A percentile compares a stretch with the other conserved stretches of the same genome.
These are phyloP conservation scores for Scaptomyza tumidula DNA, from an alignment of 2,888 invertebrate genomes.

Conservation along the genomic window DNA sequence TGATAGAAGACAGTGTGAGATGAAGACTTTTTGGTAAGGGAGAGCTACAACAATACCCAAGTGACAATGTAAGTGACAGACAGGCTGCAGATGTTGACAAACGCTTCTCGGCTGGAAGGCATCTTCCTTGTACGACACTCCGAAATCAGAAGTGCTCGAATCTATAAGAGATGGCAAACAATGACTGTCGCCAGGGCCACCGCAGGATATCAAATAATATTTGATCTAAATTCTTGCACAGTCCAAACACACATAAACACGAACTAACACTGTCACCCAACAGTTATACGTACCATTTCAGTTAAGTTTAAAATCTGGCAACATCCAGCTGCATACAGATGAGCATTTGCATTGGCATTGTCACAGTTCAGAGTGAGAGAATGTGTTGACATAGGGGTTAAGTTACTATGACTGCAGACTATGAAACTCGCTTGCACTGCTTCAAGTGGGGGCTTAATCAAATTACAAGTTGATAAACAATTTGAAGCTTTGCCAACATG, in stretches of 20 bases:
- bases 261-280: conserved; percentile 12
- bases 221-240: conserved; percentile 60
- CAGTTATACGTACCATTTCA: conserved; percentile 19
- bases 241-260: background rate
- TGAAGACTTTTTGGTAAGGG: background rate
- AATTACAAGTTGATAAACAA: conserved; percentile 64
- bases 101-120: conserved; percentile 39
- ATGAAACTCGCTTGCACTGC: conserved; percentile 6
- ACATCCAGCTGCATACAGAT: conserved; percentile 40
- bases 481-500: conserved; percentile 45
- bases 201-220: conserved; percentile 80
- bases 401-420: background rate
- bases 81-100: conserved; percentile 57
- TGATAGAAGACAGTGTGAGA: conserved; percentile 5
- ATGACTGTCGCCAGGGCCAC: conserved; percentile 64
- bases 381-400: conserved; percentile 36
- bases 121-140: conserved; percentile 40
- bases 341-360: conserved; percentile 51
- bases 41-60: conserved; percentile 60
- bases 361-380: background rate
- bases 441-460: conserved; percentile 41
- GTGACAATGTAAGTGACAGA: conserved; percentile 73
- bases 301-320: conserved; percentile 50
- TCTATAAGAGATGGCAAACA: conserved; percentile 70
- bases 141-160: conserved; percentile 66